Evolutionary conservation across 2,888 invertebrate species (phyloP).

Genomic region (Molorchus minor): DNA sequence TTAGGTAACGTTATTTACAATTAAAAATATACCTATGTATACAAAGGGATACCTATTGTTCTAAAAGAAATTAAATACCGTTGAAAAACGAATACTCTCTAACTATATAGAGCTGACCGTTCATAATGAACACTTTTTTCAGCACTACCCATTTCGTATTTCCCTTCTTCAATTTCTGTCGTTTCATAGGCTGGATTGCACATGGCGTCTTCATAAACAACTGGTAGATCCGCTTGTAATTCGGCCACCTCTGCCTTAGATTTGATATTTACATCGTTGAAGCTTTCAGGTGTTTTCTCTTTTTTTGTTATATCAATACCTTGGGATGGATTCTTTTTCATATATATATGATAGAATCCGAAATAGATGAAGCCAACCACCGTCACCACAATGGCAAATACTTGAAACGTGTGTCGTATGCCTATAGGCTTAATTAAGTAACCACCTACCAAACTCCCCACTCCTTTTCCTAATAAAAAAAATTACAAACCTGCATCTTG

Average conservation of each 20-base stretch:
- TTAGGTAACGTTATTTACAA: no score
- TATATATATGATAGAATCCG: conserved; percentile 73
- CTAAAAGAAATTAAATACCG: not conserved
- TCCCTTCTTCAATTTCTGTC: conserved; percentile 50
- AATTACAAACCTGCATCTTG: no score
- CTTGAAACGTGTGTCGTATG: conserved; percentile 76
- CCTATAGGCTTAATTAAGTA: conserved; percentile 78
- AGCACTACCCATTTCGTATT: conserved; percentile 19
- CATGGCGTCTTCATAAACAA: conserved; percentile 54
- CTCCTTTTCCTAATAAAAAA: conserved; percentile 71
- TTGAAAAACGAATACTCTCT: not conserved
- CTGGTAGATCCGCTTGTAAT: conserved; percentile 45
- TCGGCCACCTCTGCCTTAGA: conserved; percentile 39
- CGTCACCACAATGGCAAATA: conserved; percentile 72
- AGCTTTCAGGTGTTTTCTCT: conserved; percentile 38
- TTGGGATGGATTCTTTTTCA: conserved; percentile 67
- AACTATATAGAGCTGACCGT: not conserved
- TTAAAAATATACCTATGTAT: no score
- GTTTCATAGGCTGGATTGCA: conserved; percentile 57
- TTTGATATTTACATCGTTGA: conserved; percentile 45
- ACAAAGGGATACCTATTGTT: not conserved
- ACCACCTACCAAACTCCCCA: conserved; percentile 79
- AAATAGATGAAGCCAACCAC: conserved; percentile 75
- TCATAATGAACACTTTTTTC: conserved; percentile 12
- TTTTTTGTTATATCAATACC: conserved; percentile 70